phyloP scores from a whole-genome alignment of 2,888 invertebrate species.

The Arctia plantaginis region DNA sequence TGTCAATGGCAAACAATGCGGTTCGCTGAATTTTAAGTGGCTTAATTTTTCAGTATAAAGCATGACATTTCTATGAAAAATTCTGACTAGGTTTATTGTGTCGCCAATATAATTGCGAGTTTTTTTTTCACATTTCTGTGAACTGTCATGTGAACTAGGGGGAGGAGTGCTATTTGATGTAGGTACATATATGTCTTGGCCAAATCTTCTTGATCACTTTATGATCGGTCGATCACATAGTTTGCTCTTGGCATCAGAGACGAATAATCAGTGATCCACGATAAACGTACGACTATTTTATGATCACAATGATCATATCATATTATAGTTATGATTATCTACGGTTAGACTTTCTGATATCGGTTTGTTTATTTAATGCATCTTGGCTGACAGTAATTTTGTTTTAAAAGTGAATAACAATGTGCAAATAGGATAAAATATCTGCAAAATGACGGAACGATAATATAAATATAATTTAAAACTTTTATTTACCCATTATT shows the following conservation, averaged over 20 bases:
- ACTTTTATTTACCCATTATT: too few relatives aligned
- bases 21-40: slow-evolving; percentile 8
- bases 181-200: too few relatives aligned
- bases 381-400: not conserved
- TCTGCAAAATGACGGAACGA: not conserved
- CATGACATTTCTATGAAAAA: not conserved
- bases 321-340: not conserved
- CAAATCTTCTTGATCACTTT: too few relatives aligned
- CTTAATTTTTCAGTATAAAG: slow-evolving; percentile 1
- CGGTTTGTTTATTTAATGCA: not conserved
- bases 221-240: too few relatives aligned
- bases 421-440: not conserved
- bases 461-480: not conserved
- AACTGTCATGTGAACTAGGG: not conserved
- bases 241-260: too few relatives aligned
- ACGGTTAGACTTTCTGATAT: not conserved
- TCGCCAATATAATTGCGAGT: not conserved
- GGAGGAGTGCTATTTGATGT: too few relatives aligned
- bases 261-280: too few relatives aligned
- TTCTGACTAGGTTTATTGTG: not conserved
- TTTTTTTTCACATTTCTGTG: not conserved
- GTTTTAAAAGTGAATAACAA: not conserved
- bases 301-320: too few relatives aligned
- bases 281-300: too few relatives aligned
- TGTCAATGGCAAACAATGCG: not conserved